Evolutionary conservation across 2,797 vertebrate species (phyloP).

Genomic region (Columba guinea): DNA sequence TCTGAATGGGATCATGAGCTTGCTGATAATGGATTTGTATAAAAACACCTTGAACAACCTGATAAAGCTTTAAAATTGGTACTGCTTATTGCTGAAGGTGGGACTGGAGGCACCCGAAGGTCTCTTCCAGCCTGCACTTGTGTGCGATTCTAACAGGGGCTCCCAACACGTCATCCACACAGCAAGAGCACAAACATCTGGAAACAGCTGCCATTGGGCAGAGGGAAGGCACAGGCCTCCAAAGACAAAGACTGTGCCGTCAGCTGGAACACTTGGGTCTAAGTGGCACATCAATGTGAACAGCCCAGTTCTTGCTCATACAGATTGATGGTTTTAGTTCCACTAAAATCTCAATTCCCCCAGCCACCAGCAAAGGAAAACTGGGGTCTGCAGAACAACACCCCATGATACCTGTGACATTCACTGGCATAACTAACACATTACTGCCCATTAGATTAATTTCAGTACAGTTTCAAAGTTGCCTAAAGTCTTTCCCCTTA

Average conservation of each 20-base stretch:
- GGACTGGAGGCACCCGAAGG: background rate
- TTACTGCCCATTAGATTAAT: background rate
- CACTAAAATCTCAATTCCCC: background rate
- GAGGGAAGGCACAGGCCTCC: background rate
- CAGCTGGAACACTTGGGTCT: background rate
- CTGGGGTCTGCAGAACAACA: background rate
- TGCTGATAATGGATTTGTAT: background rate
- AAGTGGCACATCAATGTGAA: rapidly evolving
- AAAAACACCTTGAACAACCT: background rate
- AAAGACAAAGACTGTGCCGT: background rate
- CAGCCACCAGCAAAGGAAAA: background rate
- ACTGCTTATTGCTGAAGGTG: background rate
- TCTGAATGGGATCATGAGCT: background rate
- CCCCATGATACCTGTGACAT: background rate
- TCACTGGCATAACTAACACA: background rate
- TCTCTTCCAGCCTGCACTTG: background rate
- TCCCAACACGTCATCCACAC: background rate
- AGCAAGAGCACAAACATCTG: background rate
- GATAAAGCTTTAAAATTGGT: background rate
- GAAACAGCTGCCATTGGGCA: rapidly evolving
- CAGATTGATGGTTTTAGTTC: background rate
- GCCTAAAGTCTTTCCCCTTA: background rate
- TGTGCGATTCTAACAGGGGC: background rate
- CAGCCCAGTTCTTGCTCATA: background rate
- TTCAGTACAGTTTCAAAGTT: background rate